A percentile compares a stretch with the other conserved stretches of the same genome.
phyloP scores from a whole-genome alignment of 2,113 vertebrate species.

The Toxostoma redivivum region DNA sequence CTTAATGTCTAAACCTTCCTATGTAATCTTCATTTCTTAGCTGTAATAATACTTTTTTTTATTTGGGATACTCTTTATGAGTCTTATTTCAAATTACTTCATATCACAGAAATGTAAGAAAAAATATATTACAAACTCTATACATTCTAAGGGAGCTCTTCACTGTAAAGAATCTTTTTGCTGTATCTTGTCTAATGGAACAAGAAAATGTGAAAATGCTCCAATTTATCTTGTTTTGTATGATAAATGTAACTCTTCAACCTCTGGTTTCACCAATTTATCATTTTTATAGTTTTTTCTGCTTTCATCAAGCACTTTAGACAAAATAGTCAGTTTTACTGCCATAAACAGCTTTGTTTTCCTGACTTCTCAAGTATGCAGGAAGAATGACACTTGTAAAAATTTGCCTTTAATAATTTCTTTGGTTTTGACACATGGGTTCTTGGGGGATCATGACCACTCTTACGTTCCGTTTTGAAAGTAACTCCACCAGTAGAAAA shows the following conservation, averaged over 20 bases:
- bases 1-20: background rate
- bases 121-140: background rate
- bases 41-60: background rate
- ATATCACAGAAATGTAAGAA: background rate
- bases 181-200: background rate
- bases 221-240: background rate
- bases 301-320: slow-evolving; percentile 52
- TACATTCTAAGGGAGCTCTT: background rate
- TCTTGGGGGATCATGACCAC: background rate
- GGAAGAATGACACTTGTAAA: background rate
- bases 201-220: background rate
- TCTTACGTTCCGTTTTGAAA: background rate
- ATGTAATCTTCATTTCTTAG: background rate
- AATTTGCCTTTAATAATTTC: background rate
- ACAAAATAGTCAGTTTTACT: background rate
- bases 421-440: background rate
- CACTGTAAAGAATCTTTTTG: background rate
- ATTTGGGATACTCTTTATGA: background rate
- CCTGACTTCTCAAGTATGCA: background rate
- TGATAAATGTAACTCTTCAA: background rate
- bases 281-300: background rate
- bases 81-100: background rate
- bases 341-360: background rate
- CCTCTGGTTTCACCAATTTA: background rate
- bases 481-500: background rate